These are phyloP conservation scores for Andrena trimmerana DNA, from an alignment of 2,888 invertebrate genomes.

Conservation along the genomic window DNA sequence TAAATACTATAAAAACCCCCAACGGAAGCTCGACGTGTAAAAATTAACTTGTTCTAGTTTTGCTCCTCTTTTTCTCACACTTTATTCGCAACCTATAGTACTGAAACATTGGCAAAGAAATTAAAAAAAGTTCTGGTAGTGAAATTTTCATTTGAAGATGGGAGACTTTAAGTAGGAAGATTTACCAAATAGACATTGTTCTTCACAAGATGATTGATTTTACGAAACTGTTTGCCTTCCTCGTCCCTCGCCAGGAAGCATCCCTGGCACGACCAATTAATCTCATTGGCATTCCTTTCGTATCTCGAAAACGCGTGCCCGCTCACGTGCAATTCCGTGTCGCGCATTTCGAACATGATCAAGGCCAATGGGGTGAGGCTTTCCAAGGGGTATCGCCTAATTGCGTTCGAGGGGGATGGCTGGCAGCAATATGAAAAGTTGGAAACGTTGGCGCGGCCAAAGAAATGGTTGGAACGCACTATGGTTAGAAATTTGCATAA, in stretches of 20 bases:
- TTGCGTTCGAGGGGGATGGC: constrained; percentile 7
- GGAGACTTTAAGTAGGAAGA: too few relatives aligned
- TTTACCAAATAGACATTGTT: constrained; percentile 1
- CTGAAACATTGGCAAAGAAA: too few relatives aligned
- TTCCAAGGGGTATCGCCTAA: constrained; percentile 3
- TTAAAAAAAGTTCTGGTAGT: too few relatives aligned
- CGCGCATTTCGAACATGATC: constrained; percentile 11
- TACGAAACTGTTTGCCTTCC: background rate
- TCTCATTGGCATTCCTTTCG: constrained; percentile 26
- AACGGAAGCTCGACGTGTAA: too few relatives aligned
- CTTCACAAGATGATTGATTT: constrained; percentile 6
- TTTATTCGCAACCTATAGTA: too few relatives aligned
- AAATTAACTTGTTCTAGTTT: too few relatives aligned
- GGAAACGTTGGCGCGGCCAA: background rate
- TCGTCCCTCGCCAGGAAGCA: background rate
- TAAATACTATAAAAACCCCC: too few relatives aligned
- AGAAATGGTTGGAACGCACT: constrained; percentile 11
- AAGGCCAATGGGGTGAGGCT: constrained; percentile 1
- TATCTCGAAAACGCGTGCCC: background rate
- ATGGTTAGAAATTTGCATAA: constrained; percentile 34
- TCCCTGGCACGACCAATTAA: constrained; percentile 19
- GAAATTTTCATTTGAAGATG: too few relatives aligned
- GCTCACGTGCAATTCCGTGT: constrained; percentile 1
- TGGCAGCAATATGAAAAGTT: background rate
- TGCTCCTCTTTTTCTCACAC: too few relatives aligned